Percentiles rank a stretch among this genome's conserved stretches.
Evolutionary conservation across 2,888 invertebrate species (phyloP).

Genomic region (Brachypalpus laphriformis): DNA sequence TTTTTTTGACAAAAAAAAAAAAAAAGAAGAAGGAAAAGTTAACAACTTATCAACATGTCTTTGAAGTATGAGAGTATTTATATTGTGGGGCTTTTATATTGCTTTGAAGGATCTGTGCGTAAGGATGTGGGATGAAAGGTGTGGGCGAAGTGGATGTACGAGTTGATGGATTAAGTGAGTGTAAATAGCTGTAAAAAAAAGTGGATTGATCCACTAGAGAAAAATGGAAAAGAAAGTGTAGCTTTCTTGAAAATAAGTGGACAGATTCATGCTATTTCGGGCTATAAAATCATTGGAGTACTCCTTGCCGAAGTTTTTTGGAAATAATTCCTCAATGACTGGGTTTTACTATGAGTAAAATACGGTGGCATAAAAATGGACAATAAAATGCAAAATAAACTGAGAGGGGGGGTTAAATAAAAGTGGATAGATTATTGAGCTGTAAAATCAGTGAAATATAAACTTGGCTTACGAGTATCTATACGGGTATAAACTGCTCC

Average conservation of each 20-base stretch:
- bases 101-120: neutral
- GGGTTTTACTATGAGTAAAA: no score
- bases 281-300: no score
- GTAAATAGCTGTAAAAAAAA: conserved; percentile 23
- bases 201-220: neutral
- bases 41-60: conserved; percentile 33
- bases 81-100: neutral
- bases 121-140: neutral
- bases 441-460: neutral
- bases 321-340: neutral
- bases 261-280: no score
- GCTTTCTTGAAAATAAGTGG: no score
- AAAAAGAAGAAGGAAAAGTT: conserved; percentile 6
- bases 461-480: neutral
- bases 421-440: neutral
- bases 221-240: neutral
- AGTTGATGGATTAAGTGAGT: conserved; percentile 52
- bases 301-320: neutral
- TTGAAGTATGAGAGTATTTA: neutral
- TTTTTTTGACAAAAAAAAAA: conserved; percentile 1
- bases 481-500: no score
- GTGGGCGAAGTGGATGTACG: conserved; percentile 5
- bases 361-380: neutral
- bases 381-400: neutral
- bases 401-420: neutral